Evolutionary conservation across 2,113 vertebrate species (phyloP).

Genomic region (Myrmophylax atrothorax): DNA sequence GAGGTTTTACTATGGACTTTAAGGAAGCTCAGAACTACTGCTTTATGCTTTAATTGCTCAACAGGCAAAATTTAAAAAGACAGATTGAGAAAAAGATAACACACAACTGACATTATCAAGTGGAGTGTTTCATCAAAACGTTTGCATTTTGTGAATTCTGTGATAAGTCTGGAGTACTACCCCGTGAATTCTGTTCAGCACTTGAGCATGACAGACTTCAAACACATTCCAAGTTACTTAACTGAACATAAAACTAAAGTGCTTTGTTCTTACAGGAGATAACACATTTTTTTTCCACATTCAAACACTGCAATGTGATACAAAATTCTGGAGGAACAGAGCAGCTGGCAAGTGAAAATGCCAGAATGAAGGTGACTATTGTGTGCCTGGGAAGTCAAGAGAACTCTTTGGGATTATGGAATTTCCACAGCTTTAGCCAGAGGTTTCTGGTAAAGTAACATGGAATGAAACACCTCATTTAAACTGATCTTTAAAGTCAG

Average conservation of each 20-base stretch:
- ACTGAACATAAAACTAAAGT: background rate
- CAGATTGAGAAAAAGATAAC: background rate
- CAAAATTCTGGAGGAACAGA: conserved; percentile 5
- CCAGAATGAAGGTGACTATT: conserved; percentile 17
- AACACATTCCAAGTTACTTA: background rate
- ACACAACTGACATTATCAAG: background rate
- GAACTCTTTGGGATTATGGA: background rate
- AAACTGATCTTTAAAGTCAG: background rate
- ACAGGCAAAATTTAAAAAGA: background rate
- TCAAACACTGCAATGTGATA: background rate
- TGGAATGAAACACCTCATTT: background rate
- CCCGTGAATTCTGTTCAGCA: background rate
- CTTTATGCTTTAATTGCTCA: background rate
- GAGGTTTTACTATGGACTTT: conserved; percentile 11
- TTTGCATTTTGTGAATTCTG: background rate
- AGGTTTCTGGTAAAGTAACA: background rate
- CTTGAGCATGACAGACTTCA: conserved; percentile 42
- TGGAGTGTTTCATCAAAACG: background rate
- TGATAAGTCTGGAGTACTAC: background rate
- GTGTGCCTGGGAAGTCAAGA: conserved; percentile 13
- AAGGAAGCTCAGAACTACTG: conserved; percentile 3
- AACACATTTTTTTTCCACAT: background rate
- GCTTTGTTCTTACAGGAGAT: background rate
- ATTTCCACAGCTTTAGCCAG: background rate
- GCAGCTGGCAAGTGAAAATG: background rate